Evolutionary conservation across 1,140 invertebrate species (phyloP), one percentile per base, ranked within the genome.

Genomic region (Nasonia vitripennis): DNA sequence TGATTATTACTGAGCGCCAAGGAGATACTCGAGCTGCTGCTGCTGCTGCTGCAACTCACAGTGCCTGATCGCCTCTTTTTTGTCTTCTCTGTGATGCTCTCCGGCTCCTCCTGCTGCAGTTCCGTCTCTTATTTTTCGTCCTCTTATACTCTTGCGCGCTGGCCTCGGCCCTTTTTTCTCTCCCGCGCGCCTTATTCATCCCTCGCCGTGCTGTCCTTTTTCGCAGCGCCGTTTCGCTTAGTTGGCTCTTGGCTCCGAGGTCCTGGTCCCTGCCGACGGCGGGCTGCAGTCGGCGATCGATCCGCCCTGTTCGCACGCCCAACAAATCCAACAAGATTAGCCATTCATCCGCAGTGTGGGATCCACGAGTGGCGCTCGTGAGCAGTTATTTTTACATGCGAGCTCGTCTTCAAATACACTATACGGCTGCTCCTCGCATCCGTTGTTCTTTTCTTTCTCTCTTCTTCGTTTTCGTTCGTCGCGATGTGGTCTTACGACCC

Each of bases 1-100:
- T 81, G 73, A 85, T 85, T 85, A 81, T 85, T 85, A 81, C 77
- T 85, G 84, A 81, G 75, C 77, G 31, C 55, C 55, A 1, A 27
- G 45, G 5, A 55, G 51, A 79, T 79, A 79, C 68, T 68, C n/a
- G 51, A 67, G 27, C 51, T 79, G 55, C 31, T n/a, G 55, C 78
- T 67, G 45, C 48, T 55, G n/a, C 41, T 0, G 51, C 55, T 62
- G 55, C 20, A 62, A 62, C 55, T 62, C 55, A 6, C 55, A 62
- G 55, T 4, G 51, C 9, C 12, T 20, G 55, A 17, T 78, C 70
- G 79, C 83, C 71, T 20, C 62, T 79, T 85, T 70, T 45, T 79
- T 45, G 67, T 73, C 68, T 37, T 62, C 55, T 78, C 51, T 81
- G 3, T 85, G 81, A 27, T 75, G n/a, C 37, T 31, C 74, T 70